phyloP scores from a whole-genome alignment of 2,797 vertebrate genomes.

The Enteromius trimaculatus region DNA sequence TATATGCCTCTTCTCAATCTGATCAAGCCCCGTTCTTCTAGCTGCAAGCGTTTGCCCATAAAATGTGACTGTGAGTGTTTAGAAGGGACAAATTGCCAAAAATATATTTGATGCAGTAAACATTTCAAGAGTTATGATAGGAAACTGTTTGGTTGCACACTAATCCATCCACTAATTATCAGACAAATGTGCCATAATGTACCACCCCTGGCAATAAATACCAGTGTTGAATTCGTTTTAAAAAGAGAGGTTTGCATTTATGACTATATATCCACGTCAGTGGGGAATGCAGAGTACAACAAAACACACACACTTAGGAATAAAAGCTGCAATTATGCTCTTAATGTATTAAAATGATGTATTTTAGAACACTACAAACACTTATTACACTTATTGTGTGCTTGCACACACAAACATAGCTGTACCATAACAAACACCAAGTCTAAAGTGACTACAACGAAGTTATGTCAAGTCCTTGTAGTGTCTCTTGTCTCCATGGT shows the following conservation, averaged over 20 bases:
- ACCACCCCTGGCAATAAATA: conserved; percentile 65
- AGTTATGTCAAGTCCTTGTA: conserved; percentile 22
- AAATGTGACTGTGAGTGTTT: not conserved
- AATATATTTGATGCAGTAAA: conserved; percentile 53
- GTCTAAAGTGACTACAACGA: conserved; percentile 14
- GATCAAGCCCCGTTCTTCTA: not conserved
- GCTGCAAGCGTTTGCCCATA: not conserved
- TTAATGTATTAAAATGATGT: not conserved
- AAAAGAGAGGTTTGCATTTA: conserved; percentile 64
- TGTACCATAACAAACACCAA: not conserved
- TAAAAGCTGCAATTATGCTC: not conserved
- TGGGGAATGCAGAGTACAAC: not conserved
- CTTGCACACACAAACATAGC: not conserved
- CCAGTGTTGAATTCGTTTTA: conserved; percentile 62
- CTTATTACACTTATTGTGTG: not conserved
- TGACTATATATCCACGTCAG: conserved; percentile 32
- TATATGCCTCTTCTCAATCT: not conserved
- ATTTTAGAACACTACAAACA: not conserved
- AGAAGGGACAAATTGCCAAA: not conserved
- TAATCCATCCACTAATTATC: not conserved
- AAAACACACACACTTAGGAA: not conserved
- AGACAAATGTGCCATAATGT: conserved; percentile 41
- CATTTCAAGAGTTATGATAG: conserved; percentile 52
- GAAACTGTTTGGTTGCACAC: conserved; percentile 53
- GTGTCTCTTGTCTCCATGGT: conserved; percentile 44